phyloP scores from a whole-genome alignment of 2,113 vertebrate genomes.

The Urocolius indicus region DNA sequence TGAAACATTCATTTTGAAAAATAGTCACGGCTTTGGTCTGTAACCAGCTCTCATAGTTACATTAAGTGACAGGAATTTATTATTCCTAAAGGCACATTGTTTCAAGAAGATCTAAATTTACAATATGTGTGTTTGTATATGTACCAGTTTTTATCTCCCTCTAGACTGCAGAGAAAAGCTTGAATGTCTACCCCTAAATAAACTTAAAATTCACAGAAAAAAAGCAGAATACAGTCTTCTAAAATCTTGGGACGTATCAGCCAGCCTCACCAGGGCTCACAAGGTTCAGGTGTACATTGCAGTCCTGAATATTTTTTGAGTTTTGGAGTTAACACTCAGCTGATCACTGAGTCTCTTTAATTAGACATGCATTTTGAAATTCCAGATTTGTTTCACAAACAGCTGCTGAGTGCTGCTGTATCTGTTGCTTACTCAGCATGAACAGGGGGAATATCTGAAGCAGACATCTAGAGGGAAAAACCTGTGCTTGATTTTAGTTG shows the following conservation, averaged over 20 bases:
- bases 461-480: not conserved
- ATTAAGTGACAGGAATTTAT: not conserved
- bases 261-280: not conserved
- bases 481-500: not conserved
- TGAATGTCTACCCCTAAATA: not conserved
- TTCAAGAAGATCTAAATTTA: slow-evolving; percentile 3
- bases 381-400: not conserved
- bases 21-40: not conserved
- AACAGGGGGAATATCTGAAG: not conserved
- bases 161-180: not conserved
- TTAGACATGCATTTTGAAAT: not conserved
- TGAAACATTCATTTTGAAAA: not conserved
- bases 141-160: not conserved
- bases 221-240: not conserved
- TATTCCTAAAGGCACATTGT: not conserved
- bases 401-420: not conserved
- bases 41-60: not conserved
- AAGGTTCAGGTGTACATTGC: not conserved
- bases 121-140: not conserved
- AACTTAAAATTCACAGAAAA: not conserved
- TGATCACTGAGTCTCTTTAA: not conserved
- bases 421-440: not conserved
- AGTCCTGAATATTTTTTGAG: not conserved
- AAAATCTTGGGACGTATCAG: not conserved
- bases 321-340: not conserved